phyloP scores from a whole-genome alignment of 2,113 vertebrate genomes.

The Lasiurus borealis region DNA sequence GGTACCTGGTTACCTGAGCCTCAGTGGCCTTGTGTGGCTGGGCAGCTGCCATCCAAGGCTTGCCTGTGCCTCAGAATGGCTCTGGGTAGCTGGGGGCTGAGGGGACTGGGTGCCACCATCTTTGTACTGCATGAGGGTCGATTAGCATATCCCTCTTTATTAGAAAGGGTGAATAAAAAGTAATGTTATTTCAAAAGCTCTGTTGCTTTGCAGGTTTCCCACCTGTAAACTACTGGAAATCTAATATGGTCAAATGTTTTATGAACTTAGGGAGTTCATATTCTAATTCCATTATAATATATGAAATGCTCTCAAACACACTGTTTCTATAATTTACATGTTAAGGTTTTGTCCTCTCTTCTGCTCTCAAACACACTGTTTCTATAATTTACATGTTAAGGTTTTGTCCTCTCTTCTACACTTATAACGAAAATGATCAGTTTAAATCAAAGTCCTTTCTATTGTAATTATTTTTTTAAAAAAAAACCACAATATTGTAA shows the following conservation, averaged over 20 bases:
- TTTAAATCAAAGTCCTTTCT: neutral
- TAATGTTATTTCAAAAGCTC: neutral
- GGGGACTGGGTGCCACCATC: no score
- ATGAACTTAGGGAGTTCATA: neutral
- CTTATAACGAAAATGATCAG: neutral
- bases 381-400: neutral
- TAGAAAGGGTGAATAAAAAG: neutral
- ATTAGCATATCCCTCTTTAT: no score
- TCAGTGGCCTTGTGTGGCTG: no score
- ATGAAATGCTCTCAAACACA: neutral
- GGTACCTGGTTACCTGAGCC: no score
- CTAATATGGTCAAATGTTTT: neutral
- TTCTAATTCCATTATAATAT: neutral
- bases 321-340: neutral
- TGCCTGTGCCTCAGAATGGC: no score
- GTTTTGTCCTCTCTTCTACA: neutral
- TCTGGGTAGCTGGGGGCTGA: no score
- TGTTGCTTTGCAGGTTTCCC: neutral
- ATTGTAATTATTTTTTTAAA: neutral
- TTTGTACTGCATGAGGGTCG: no score
- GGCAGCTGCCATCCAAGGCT: no score
- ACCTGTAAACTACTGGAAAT: neutral
- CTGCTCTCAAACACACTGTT: neutral
- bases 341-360: neutral
- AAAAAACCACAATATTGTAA: neutral